Evolutionary conservation across 2,113 vertebrate species (phyloP), one percentile per base, ranked within the genome.

Genomic region (Trinectes maculatus): DNA sequence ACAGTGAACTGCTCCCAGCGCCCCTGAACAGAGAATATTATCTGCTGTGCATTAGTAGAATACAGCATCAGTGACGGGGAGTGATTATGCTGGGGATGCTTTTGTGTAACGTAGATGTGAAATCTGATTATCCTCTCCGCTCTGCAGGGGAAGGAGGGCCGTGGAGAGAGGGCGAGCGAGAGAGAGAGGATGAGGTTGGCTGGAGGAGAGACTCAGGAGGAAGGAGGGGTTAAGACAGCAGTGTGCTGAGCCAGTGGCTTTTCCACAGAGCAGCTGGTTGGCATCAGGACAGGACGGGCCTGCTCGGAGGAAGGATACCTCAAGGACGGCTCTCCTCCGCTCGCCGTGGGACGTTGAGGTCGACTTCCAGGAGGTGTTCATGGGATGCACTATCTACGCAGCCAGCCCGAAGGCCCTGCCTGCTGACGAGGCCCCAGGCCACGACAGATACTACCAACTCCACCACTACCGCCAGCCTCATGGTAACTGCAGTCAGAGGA

Each of bases 311-410:
- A 83, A 61, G 80, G 82, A 79, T 37, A 81, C 82, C 76, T 76
- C 31, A 53, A 80, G 87, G 71, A 76, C 77, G 44, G 53, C 80
- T 79, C 59, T 16, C 42, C 52, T 74, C 66, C 22, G 51, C 82
- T 80, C 36, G 59, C 82, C 71, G 76, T 28, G 60, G 75, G 74
- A 87, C 85, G 5, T 55, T 15, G 51, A 78, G 73, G 62, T 49
- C 28, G 73, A 83, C 79, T 83, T 87, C 79, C 82, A 83, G 64
- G 78, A 68, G 77, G 84, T 74, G 85, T 91, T 91, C 81, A 91
- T 92, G 89, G 89, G 91, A 92, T 92, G 91, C 90, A 89, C 88
- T 74, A 91, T 91, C 72, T 91, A 92, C 65, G 91, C 91, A 54
- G 88, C 89, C 80, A 92, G 90, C 83, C 88, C 91, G 82, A 88